Evolutionary conservation across 1,140 invertebrate species (phyloP).

Genomic region (Coelopa frigida): DNA sequence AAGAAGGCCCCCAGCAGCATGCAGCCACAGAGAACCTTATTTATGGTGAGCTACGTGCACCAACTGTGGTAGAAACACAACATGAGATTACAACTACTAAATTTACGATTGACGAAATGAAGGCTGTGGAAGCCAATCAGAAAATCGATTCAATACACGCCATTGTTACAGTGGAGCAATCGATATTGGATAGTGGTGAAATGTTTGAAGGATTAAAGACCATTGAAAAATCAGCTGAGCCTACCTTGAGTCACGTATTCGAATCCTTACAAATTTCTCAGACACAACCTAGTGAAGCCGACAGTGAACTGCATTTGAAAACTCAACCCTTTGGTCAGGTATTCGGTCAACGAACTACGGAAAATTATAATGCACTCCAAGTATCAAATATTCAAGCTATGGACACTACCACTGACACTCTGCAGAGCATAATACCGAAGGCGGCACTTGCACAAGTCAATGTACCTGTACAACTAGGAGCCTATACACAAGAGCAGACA

Average conservation of each 20-base stretch:
- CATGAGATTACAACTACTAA: no score
- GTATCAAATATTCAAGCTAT: constrained; percentile 16
- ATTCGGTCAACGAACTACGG: constrained; percentile 12
- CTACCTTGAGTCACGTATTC: not conserved
- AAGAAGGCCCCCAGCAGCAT: no score
- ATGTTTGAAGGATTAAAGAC: no score
- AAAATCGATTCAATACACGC: no score
- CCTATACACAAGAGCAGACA: constrained; percentile 19
- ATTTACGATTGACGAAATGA: no score
- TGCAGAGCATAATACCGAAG: constrained; percentile 14
- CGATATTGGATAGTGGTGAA: no score
- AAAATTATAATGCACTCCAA: constrained; percentile 18
- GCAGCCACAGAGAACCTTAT: no score
- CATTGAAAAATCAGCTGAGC: constrained; percentile 10
- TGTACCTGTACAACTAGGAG: constrained; percentile 16
- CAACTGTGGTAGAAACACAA: no score
- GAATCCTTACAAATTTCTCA: constrained; percentile 22
- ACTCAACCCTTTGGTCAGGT: not conserved
- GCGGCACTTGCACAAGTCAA: constrained; percentile 17
- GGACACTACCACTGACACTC: constrained; percentile 15
- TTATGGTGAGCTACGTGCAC: no score
- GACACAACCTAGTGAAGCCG: constrained; percentile 23
- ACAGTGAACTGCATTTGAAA: constrained; percentile 8
- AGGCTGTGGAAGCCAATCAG: no score
- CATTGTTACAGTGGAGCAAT: no score